Base-by-base conservation (phyloP, 2,888 invertebrate species). In the Helobdella robusta region DNA sequence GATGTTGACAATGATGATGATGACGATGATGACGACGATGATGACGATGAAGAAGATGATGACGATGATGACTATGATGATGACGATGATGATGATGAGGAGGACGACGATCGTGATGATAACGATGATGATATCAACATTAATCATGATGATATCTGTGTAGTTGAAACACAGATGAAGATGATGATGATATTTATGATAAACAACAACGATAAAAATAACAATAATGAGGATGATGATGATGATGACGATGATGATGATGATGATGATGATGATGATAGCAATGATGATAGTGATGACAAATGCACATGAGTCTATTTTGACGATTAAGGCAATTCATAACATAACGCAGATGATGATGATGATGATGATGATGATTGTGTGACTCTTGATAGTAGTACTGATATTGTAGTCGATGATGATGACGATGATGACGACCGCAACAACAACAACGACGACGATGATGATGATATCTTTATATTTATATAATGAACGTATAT, bases 351-450 rank as follows among this genome's bases (percentile, higher is more conserved):
- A 5, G 56, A 2, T 56, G 56, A 30, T n/a, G 32, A 32, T n/a
- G n/a, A n/a, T n/a, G n/a, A n/a, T n/a, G 54, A 54, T 30, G 56
- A 56, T 56, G 56, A 56, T 54, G 54, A 28, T 54, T 25, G 30
- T 56, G 56, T n/a, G n/a, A n/a, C n/a, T n/a, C n/a, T n/a, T n/a
- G n/a, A n/a, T n/a, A n/a, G n/a, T n/a, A n/a, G n/a, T n/a, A n/a
- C n/a, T n/a, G n/a, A n/a, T n/a, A n/a, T n/a, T n/a, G n/a, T n/a
- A n/a, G n/a, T 56, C n/a, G 56, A 8, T 25, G 28, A 56, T 56
- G 56, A 1, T 30, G 56, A 32, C 32, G 28, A 56, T 5, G 20
- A 1, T 56, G 56, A 1, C 18, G 30, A 23, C 32, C 30, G 28
- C 32, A 32, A 56, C 32, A 32, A 56, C 8, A n/a, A 56, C 32